These are phyloP conservation scores for Danaus plexippus DNA, from an alignment of 1,140 invertebrate genomes.

Conservation along the genomic window DNA sequence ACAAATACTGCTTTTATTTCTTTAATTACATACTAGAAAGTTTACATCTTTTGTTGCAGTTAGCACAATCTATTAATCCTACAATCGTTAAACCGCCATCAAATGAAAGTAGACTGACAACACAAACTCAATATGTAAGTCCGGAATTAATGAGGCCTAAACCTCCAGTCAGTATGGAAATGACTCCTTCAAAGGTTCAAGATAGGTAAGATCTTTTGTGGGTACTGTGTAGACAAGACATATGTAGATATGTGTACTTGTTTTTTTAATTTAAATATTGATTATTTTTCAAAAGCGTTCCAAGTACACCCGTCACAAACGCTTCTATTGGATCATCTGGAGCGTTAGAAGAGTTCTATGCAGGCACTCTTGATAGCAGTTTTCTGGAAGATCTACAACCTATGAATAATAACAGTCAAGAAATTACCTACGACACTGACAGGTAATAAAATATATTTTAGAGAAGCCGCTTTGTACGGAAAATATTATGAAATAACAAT, in stretches of 20 bases:
- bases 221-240: neutral
- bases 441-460: constrained; percentile 65
- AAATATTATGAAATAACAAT: neutral
- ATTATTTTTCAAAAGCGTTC: constrained; percentile 22
- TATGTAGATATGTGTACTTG: constrained; percentile 1
- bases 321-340: constrained; percentile 41
- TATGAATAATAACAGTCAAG: constrained; percentile 59
- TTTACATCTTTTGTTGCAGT: constrained; percentile 26
- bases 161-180: constrained; percentile 45
- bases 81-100: constrained; percentile 23
- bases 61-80: constrained; percentile 50
- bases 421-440: constrained; percentile 75
- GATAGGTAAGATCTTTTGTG: constrained; percentile 38
- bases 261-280: neutral
- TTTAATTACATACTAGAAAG: neutral
- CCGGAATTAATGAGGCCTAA: constrained; percentile 44
- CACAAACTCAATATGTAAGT: constrained; percentile 51
- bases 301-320: constrained; percentile 36
- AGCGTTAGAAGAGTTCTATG: constrained; percentile 89
- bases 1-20: too few relatives aligned
- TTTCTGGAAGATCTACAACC: constrained; percentile 84
- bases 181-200: constrained; percentile 37
- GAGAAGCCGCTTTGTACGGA: neutral
- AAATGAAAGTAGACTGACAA: constrained; percentile 23
- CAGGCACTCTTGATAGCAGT: constrained; percentile 81